These are phyloP conservation scores for Aleiodes testaceus DNA, from an alignment of 2,888 invertebrate genomes.

Conservation along the genomic window DNA sequence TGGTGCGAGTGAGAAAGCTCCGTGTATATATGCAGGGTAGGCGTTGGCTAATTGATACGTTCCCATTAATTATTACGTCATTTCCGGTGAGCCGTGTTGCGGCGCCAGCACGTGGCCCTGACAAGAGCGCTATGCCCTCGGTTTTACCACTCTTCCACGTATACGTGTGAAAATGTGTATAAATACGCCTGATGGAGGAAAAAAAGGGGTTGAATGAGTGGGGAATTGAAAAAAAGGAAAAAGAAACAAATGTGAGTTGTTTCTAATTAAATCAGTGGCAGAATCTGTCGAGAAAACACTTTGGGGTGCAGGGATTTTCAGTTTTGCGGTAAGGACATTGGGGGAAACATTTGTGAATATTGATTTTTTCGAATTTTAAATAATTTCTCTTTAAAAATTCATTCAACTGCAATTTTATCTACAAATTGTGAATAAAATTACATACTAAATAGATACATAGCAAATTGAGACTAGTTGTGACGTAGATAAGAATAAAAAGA, in stretches of 20 bases:
- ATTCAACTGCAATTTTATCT: not conserved
- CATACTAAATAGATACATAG: not conserved
- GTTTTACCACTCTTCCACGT: constrained; percentile 27
- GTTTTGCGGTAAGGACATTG: no score
- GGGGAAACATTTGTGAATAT: no score
- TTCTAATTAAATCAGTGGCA: not conserved
- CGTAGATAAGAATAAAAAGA: constrained; percentile 20
- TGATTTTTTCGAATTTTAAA: no score
- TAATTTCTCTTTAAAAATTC: no score
- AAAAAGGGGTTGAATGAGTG: not conserved
- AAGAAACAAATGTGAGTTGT: not conserved
- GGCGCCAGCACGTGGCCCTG: constrained; percentile 66
- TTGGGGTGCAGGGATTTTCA: no score
- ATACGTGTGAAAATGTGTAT: constrained; percentile 5
- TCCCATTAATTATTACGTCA: constrained; percentile 72
- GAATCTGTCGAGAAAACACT: not conserved
- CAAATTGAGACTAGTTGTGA: not conserved
- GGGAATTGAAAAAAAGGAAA: not conserved
- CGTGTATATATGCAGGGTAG: constrained; percentile 54
- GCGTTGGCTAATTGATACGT: constrained; percentile 69
- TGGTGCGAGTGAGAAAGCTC: constrained; percentile 47
- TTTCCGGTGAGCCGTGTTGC: constrained; percentile 67
- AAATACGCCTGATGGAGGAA: constrained; percentile 1
- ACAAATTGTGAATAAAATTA: not conserved
- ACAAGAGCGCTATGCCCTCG: constrained; percentile 55